Conservation (phyloP, 92 coral and sea anemone genomes). For the Chrysogorgia sp. region DNA sequence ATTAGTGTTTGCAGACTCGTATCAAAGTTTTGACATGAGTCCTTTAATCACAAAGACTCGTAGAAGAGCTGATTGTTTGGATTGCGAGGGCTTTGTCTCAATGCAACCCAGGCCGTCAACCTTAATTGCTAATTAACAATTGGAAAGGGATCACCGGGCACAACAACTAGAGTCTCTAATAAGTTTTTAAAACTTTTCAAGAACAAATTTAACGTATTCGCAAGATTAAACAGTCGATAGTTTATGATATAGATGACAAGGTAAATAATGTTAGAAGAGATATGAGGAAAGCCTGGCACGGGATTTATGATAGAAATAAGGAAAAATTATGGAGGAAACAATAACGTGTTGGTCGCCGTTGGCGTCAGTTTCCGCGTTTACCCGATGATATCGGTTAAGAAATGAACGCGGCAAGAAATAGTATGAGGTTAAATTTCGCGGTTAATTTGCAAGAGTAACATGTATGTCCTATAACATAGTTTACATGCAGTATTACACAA, state of each 20-base stretch:
- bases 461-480: too few relatives aligned
- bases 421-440: too few relatives aligned
- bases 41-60: constrained; percentile 37
- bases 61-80: constrained; percentile 40
- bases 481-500: too few relatives aligned
- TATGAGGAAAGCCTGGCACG: neutral
- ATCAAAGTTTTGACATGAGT: constrained; percentile 41
- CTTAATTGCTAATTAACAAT: constrained; percentile 94
- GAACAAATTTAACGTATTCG: constrained; percentile 40
- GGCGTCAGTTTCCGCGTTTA: too few relatives aligned
- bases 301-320: neutral
- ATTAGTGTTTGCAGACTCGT: constrained; percentile 48
- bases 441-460: too few relatives aligned
- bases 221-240: constrained; percentile 33
- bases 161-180: constrained; percentile 65
- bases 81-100: constrained; percentile 52
- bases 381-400: too few relatives aligned
- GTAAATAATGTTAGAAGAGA: neutral
- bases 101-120: constrained; percentile 58
- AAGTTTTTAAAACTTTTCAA: constrained; percentile 40
- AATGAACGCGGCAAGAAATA: too few relatives aligned
- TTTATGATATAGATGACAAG: constrained; percentile 23
- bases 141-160: constrained; percentile 85
- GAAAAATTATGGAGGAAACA: neutral
- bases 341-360: neutral